Conservation (phyloP, 2,797 vertebrate genomes). For the Arrhamphus sclerolepis region DNA sequence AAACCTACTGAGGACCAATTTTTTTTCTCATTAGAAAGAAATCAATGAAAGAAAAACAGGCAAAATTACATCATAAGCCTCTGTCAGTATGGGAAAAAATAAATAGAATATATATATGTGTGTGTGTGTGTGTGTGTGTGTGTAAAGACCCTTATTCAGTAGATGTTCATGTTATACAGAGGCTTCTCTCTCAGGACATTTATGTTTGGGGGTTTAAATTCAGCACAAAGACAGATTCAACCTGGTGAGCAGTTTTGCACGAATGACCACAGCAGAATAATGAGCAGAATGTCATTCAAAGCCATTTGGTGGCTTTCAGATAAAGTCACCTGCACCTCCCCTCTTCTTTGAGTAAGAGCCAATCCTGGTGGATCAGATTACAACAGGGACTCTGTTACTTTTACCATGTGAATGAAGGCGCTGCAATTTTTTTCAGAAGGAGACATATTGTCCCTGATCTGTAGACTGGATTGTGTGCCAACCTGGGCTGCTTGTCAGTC, state of each 20-base stretch:
- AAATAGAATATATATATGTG: too few relatives aligned
- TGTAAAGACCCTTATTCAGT: too few relatives aligned
- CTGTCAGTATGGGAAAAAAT: not conserved
- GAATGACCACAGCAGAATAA: constrained; percentile 61
- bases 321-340: constrained; percentile 66
- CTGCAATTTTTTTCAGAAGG: constrained; percentile 48
- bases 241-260: constrained; percentile 58
- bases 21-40: not conserved
- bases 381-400: constrained; percentile 69
- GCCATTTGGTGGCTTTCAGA: constrained; percentile 64
- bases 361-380: constrained; percentile 67
- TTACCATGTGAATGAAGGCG: constrained; percentile 76
- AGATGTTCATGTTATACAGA: not conserved
- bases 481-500: constrained; percentile 61
- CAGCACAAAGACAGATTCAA: constrained; percentile 63
- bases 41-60: not conserved
- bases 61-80: too few relatives aligned
- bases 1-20: not conserved
- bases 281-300: constrained; percentile 72
- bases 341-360: constrained; percentile 58
- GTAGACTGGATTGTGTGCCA: constrained; percentile 62
- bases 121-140: too few relatives aligned
- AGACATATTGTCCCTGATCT: constrained; percentile 47
- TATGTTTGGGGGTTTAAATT: constrained; percentile 23
- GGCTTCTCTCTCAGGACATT: not conserved